phyloP scores from a whole-genome alignment of 2,113 vertebrate species.

The Elephantulus edwardii region DNA sequence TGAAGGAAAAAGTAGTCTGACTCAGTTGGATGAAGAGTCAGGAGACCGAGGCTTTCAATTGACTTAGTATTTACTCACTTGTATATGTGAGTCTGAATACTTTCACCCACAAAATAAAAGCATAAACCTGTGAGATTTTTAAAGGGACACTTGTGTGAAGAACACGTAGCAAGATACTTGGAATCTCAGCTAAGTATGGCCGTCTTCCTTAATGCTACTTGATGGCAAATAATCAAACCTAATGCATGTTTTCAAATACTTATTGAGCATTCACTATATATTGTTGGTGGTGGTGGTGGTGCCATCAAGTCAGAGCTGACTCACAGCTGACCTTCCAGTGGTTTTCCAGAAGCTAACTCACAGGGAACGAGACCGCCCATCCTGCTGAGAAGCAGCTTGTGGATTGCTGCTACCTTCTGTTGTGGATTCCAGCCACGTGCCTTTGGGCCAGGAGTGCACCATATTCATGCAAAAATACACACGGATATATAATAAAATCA shows the following conservation, averaged over 20 bases:
- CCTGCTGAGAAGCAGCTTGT: too few relatives aligned
- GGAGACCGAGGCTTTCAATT: background rate
- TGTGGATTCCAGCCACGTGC: too few relatives aligned
- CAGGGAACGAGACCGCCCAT: too few relatives aligned
- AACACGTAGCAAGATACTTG: background rate
- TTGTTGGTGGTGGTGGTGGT: too few relatives aligned
- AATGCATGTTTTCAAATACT: background rate
- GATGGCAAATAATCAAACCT: background rate
- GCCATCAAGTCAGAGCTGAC: too few relatives aligned
- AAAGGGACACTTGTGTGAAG: rapidly evolving
- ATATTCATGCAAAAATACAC: conserved; percentile 45
- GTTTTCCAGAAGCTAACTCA: too few relatives aligned
- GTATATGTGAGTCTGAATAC: background rate
- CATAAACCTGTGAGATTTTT: background rate
- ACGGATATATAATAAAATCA: background rate
- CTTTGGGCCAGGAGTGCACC: too few relatives aligned
- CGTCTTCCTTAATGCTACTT: background rate
- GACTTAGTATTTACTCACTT: background rate
- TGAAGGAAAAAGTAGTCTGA: background rate
- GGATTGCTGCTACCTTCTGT: too few relatives aligned
- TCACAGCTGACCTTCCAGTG: too few relatives aligned
- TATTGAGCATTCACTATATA: background rate
- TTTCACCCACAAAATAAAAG: background rate
- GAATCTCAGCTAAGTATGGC: background rate
- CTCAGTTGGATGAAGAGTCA: background rate